These are phyloP conservation scores for Pentamera pediparva DNA, from an alignment of 53 echinoderm and acorn worm species.

Conservation along the genomic window DNA sequence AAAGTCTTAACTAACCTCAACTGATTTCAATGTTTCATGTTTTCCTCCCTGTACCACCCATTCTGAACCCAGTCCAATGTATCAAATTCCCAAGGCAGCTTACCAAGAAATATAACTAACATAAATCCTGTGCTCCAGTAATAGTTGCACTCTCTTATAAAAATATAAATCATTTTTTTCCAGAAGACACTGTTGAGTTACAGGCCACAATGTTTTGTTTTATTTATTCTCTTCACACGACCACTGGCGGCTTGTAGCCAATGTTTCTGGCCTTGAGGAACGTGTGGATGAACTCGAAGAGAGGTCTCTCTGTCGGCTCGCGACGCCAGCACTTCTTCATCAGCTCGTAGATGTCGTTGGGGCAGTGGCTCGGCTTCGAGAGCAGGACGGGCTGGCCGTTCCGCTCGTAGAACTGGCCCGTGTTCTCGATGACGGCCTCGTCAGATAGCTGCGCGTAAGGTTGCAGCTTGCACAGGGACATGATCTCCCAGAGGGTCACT, in stretches of 20 bases:
- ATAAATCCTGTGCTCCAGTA: no score
- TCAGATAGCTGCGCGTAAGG: slow-evolving; percentile 77
- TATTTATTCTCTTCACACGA: background rate
- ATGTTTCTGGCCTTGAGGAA: slow-evolving; percentile 83
- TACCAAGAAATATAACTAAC: no score
- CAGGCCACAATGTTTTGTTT: no score
- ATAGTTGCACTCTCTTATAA: no score
- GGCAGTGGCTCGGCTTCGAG: slow-evolving; percentile 65
- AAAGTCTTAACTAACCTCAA: no score
- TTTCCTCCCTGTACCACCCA: no score
- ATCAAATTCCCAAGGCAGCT: no score
- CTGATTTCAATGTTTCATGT: no score
- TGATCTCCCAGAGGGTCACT: slow-evolving; percentile 96
- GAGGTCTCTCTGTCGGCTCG: slow-evolving; percentile 61
- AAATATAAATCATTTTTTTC: no score
- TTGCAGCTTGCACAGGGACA: slow-evolving; percentile 87
- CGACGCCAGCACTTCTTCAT: slow-evolving; percentile 88
- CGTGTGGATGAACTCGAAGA: slow-evolving; percentile 77
- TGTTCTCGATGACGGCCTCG: slow-evolving; percentile 95
- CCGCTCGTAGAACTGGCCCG: slow-evolving; percentile 90
- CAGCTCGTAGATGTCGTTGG: slow-evolving; percentile 84
- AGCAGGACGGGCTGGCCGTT: slow-evolving; percentile 64
- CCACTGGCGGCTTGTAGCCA: slow-evolving; percentile 79
- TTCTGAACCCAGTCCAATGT: no score
- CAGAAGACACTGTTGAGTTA: no score